phyloP scores from a whole-genome alignment of 2,888 invertebrate species.

The Aspidapion aeneum region DNA sequence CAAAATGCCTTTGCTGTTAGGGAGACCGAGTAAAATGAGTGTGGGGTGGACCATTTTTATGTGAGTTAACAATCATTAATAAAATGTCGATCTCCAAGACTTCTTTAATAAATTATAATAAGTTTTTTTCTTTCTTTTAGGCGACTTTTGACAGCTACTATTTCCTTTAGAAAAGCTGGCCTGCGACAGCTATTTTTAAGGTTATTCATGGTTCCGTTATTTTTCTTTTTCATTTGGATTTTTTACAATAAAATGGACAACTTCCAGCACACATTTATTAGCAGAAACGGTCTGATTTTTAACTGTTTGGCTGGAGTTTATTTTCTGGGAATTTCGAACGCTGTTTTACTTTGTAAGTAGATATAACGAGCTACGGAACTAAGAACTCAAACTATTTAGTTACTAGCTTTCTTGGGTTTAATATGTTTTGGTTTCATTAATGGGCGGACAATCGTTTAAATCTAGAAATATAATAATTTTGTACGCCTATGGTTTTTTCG shows the following conservation, averaged over 20 bases:
- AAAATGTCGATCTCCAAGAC: no score
- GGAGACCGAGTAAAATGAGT: constrained; percentile 65
- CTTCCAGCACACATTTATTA: constrained; percentile 66
- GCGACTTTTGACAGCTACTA: constrained; percentile 72
- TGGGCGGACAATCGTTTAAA: no score
- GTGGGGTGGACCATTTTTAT: constrained; percentile 67
- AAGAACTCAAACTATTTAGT: no score
- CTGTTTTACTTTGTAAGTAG: constrained; percentile 67
- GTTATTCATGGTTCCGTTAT: constrained; percentile 69
- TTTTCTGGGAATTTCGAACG: constrained; percentile 65
- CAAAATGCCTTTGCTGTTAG: constrained; percentile 63
- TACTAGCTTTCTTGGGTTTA: no score
- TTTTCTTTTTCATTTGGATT: constrained; percentile 73
- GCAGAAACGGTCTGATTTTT: constrained; percentile 67
- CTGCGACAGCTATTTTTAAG: constrained; percentile 73
- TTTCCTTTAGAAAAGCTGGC: constrained; percentile 73
- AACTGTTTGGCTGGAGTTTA: constrained; percentile 66
- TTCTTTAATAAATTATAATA: no score
- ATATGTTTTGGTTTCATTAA: no score
- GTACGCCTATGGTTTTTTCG: no score
- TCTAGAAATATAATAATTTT: no score
- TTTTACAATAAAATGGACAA: constrained; percentile 70
- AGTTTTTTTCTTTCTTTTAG: constrained; percentile 56
- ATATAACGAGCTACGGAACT: no score
- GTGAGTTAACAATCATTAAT: constrained; percentile 52